Evolutionary conservation across 1,140 invertebrate species (phyloP), one percentile per base, ranked within the genome.

Genomic region (Meloidogyne floridensis): DNA sequence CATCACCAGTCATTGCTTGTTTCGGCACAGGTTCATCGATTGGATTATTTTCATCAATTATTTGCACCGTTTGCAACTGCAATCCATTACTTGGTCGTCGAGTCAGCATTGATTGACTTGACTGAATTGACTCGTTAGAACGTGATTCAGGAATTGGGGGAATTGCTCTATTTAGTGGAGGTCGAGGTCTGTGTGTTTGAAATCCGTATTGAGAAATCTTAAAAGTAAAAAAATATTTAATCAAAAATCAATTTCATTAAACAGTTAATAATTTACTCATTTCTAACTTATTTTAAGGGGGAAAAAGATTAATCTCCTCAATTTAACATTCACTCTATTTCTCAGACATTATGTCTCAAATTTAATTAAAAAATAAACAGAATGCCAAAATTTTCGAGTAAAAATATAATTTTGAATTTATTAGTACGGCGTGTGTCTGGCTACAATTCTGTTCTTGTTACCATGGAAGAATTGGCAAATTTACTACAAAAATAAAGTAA

Each of bases 71-170:
- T 42, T 71, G 59, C 73, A 69, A 20, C n/a, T 53, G 80, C 42
- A 72, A 65, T 53, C 43, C 75, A 51, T 54, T 72, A 71, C 77
- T 79, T 71, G 69, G 80, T 32, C 18, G 32, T 20, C 72, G 74
- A 9, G 18, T 51, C 4, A 69, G n/a, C 69, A 74, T 53, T 18
- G 85, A 69, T 80, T 84, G 75, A 32, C 74, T 56, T 43, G 85
- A 86, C 18, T 79, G 80, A 71, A 86, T 86, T 13, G 85, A 86
- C 72, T 86, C 85, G 75, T 86, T 85, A 43, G 83, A 85, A 74
- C 78, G 76, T 32, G 86, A 87, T 77, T 86, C 85, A n/a, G 85
- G 85, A 59, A 86, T 86, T 11, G 85, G 86, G 15, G 85, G 85
- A 69, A 86, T 86, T n/a, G 85, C 85, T 18, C 85, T 42, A 65